A percentile compares a stretch with the other conserved stretches of the same genome.
phyloP scores from a whole-genome alignment of 2,888 invertebrate genomes.

The Nezara viridula region DNA sequence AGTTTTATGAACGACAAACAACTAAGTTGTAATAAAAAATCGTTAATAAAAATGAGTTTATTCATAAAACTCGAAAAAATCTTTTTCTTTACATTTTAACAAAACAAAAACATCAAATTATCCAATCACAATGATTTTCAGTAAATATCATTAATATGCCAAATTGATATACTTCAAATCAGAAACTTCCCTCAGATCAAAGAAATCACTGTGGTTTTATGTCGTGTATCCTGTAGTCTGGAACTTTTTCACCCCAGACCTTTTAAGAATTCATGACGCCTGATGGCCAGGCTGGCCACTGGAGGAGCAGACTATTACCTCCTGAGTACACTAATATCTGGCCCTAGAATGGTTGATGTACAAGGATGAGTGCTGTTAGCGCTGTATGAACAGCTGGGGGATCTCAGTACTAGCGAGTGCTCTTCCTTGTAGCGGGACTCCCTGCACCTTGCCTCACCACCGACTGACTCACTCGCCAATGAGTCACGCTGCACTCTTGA shows the following conservation, averaged over 20 bases:
- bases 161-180: too few species aligned
- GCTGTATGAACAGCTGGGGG: slow-evolving; percentile 37
- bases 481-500: slow-evolving; percentile 20
- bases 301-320: background rate
- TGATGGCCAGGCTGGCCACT: background rate
- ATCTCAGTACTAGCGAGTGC: background rate
- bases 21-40: too few species aligned
- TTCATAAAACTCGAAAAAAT: too few species aligned
- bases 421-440: slow-evolving; percentile 3
- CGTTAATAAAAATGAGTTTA: too few species aligned
- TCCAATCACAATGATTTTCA: too few species aligned
- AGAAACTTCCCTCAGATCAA: too few species aligned
- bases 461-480: background rate
- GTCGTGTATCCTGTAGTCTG: background rate
- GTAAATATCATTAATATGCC: too few species aligned
- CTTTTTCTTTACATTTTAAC: too few species aligned
- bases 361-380: slow-evolving; percentile 15
- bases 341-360: background rate
- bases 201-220: background rate
- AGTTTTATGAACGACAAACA: too few species aligned
- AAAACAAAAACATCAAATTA: too few species aligned
- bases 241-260: background rate
- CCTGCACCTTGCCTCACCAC: slow-evolving; percentile 20
- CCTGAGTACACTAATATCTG: slow-evolving; percentile 29
- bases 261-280: background rate